Base-by-base conservation (phyloP, 1,140 invertebrate genomes). In the Dreissena rostriformis region DNA sequence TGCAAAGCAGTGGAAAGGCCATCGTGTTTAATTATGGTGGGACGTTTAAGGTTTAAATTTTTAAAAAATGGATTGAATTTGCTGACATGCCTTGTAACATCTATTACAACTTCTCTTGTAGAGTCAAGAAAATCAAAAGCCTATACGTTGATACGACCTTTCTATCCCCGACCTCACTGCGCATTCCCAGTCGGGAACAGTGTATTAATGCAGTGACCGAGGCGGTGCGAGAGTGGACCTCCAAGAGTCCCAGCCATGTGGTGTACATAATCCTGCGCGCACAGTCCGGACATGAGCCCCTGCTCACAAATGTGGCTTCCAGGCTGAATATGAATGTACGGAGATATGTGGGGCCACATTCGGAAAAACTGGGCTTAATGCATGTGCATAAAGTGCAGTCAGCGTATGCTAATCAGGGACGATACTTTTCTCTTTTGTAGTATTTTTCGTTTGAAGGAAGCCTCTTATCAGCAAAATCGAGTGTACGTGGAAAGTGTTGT, bases 121-220 rank as follows among this genome's bases (percentile, higher is more conserved):
- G 92, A 24, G 72, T 90, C 49, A 93, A 93, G 80, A 57, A 85
- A 26, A 86, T 93, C 7, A 85, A 90, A 65, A 90, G 89, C 75
- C 39, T 94, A n/a, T 94, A 94, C 82, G 84, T 93, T 22, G 93
- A 94, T 74, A 94, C 93, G 70, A 94, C 93, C 53, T 94, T 94
- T 81, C 93, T 91, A 83, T 71, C 86, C 4, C 86, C 87, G 17
- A 76, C 89, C 1, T 87, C 88, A 22, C 76, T 89, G 17, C 80
- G 89, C 66, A 90, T 94, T 83, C 93, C 93, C 0, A 88, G 76
- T n/a, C 86, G 93, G 53, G 86, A 88, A 51, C 87, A 93, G 53
- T 92, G 92, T 84, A 72, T 88, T 29, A 79, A 90, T 65, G 89
- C 87, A 6, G 79, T 93, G 1, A 75, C 87, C 51, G 49, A 77